Percentiles rank a stretch among this genome's conserved stretches.
Conservation (phyloP, 1,140 invertebrate species). For the Leguminivora glycinivorella region DNA sequence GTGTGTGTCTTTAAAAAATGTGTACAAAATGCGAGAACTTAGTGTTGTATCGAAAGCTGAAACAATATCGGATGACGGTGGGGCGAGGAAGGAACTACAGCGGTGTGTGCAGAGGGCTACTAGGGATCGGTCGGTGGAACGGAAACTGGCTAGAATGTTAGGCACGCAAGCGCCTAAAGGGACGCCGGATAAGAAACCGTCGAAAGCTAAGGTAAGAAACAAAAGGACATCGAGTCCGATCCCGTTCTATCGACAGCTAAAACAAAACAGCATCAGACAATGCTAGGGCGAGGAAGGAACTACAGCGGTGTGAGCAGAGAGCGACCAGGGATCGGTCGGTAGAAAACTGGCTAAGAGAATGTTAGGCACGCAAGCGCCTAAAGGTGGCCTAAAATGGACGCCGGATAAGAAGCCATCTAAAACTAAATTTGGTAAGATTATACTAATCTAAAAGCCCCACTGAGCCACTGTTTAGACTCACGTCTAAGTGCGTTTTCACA, state of each 20-base stretch:
- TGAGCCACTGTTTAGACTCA: neutral
- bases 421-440: constrained; percentile 52
- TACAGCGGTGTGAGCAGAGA: constrained; percentile 53
- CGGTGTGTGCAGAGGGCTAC: constrained; percentile 51
- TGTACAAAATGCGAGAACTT: too few relatives aligned
- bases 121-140: constrained; percentile 55
- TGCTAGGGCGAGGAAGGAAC: constrained; percentile 46
- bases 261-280: constrained; percentile 61
- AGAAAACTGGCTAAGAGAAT: constrained; percentile 61
- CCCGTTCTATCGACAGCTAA: too few relatives aligned
- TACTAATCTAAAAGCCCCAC: too few relatives aligned
- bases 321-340: constrained; percentile 53
- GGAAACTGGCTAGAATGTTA: constrained; percentile 60
- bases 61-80: too few relatives aligned
- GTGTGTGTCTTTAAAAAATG: too few relatives aligned
- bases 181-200: constrained; percentile 57
- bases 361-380: constrained; percentile 48
- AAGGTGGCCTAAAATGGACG: too few relatives aligned
- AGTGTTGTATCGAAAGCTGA: too few relatives aligned
- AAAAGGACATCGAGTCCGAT: too few relatives aligned
- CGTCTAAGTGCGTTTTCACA: neutral
- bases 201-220: constrained; percentile 58
- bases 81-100: constrained; percentile 43
- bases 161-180: constrained; percentile 39
- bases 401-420: constrained; percentile 61